Evolutionary conservation across 64 coral and sea anemone genomes (phyloP).

Genomic region (Montipora foliosa): DNA sequence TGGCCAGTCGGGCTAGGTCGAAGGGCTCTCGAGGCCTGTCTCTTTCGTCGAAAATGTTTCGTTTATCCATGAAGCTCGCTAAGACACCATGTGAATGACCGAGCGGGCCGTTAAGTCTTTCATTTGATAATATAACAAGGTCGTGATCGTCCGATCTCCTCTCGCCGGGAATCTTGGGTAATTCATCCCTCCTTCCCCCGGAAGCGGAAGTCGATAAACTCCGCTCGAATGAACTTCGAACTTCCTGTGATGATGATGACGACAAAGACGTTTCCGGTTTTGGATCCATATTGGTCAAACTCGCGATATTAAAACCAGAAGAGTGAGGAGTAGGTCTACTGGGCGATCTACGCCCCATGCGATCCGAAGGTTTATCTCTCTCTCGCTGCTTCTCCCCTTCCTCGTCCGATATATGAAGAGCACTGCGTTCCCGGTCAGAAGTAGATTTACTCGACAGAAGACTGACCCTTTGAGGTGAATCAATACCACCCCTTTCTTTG

Average conservation of each 20-base stretch:
- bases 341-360: conserved; percentile 71
- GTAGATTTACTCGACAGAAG: conserved; percentile 16
- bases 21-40: conserved; percentile 78
- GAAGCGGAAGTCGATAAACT: conserved; percentile 33
- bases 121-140: conserved; percentile 76
- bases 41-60: conserved; percentile 66
- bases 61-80: conserved; percentile 70
- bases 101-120: conserved; percentile 57
- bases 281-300: conserved; percentile 74
- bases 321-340: conserved; percentile 59
- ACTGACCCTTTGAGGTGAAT: conserved; percentile 18
- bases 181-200: conserved; percentile 67
- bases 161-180: conserved; percentile 48
- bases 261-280: conserved; percentile 65
- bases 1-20: conserved; percentile 71
- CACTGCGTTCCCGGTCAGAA: conserved; percentile 64
- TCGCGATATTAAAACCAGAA: conserved; percentile 88
- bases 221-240: conserved; percentile 72
- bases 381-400: conserved; percentile 69
- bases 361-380: conserved; percentile 57
- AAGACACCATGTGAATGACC: conserved; percentile 55
- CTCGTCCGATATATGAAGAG: conserved; percentile 78
- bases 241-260: conserved; percentile 50
- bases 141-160: conserved; percentile 75
- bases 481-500: conserved; percentile 36